phyloP scores from a whole-genome alignment of 2,797 vertebrate species.

The Lutjanus campechanus region DNA sequence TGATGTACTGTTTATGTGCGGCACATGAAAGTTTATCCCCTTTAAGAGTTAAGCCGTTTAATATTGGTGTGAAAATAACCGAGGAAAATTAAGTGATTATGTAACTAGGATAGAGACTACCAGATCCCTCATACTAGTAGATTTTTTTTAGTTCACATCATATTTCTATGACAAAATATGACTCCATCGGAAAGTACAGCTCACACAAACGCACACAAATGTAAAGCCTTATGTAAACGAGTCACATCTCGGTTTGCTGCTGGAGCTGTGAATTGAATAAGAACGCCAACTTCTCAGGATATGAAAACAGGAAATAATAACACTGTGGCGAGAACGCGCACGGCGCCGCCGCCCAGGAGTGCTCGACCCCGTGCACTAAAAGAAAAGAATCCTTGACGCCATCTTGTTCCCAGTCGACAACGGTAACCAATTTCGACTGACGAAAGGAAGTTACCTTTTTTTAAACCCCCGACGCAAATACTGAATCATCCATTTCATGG shows the following conservation, averaged over 20 bases:
- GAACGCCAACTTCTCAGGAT: conserved; percentile 11
- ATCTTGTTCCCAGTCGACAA: conserved; percentile 75
- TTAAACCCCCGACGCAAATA: too few relatives aligned
- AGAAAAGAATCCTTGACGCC: conserved; percentile 65
- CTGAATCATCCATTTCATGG: fast-evolving
- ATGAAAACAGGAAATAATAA: conserved; percentile 79
- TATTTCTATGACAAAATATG: not conserved
- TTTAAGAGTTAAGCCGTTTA: not conserved
- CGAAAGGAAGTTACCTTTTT: not conserved
- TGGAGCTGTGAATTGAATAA: not conserved
- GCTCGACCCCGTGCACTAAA: conserved; percentile 49
- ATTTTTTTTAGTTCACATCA: not conserved
- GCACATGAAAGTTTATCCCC: too few relatives aligned
- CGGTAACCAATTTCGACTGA: not conserved
- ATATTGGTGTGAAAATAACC: not conserved
- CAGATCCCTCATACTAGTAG: not conserved
- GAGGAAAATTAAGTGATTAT: conserved; percentile 25
- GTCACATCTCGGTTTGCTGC: not conserved
- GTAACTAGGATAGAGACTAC: not conserved
- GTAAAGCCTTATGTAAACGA: not conserved
- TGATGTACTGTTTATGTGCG: not conserved
- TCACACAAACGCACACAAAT: not conserved
- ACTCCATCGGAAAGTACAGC: not conserved
- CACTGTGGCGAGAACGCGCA: conserved; percentile 71
- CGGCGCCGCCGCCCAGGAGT: conserved; percentile 71